Percentiles rank a stretch among this genome's conserved stretches.
Conservation (phyloP, 2,888 invertebrate genomes). For the Scaptomyza tumidula region DNA sequence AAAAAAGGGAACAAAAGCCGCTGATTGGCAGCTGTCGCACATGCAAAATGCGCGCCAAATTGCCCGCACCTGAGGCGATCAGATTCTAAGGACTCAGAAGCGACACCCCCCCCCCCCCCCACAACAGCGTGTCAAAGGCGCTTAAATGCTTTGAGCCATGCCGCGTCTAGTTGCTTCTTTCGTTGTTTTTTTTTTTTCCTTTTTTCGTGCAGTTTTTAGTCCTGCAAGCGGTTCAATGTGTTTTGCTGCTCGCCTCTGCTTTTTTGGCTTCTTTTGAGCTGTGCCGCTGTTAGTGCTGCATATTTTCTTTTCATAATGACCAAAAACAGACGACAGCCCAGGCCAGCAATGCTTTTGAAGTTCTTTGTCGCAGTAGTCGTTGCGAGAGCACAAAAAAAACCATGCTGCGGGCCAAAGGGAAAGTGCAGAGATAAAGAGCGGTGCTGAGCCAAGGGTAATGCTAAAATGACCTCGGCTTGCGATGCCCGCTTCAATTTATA, state of each 20-base stretch:
- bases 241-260: slow-evolving; percentile 4
- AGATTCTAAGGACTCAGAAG: not conserved
- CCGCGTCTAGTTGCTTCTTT: slow-evolving; percentile 15
- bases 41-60: slow-evolving; percentile 55
- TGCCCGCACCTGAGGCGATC: slow-evolving; percentile 42
- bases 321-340: slow-evolving; percentile 65
- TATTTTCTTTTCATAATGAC: slow-evolving; percentile 75
- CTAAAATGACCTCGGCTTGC: slow-evolving; percentile 62
- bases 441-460: slow-evolving; percentile 54
- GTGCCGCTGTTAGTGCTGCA: slow-evolving; percentile 44
- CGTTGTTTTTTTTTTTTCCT: not conserved
- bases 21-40: slow-evolving; percentile 73
- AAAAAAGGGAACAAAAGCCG: slow-evolving; percentile 24
- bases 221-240: slow-evolving; percentile 28
- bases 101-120: not conserved
- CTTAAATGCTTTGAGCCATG: slow-evolving; percentile 62
- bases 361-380: slow-evolving; percentile 44
- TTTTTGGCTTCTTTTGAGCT: slow-evolving; percentile 31
- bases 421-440: not conserved
- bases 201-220: slow-evolving; percentile 18
- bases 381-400: not conserved
- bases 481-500: slow-evolving; percentile 29
- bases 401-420: not conserved
- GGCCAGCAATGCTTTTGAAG: slow-evolving; percentile 73
- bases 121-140: slow-evolving; percentile 56